Base-by-base conservation (phyloP, 2,113 vertebrate genomes). In the Vimba vimba region DNA sequence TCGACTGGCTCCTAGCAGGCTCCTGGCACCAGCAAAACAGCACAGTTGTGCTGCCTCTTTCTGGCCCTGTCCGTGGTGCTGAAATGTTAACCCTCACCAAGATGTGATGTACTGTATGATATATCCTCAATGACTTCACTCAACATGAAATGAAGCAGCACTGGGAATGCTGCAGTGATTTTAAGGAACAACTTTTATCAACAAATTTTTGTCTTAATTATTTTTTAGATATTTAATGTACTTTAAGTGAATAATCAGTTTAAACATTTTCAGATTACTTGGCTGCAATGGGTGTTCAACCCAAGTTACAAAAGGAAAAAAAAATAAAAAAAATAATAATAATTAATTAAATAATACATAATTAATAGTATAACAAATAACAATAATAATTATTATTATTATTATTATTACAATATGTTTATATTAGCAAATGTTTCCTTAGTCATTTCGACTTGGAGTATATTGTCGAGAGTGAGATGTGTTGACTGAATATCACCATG, bases 1-100 rank as follows among this genome's bases (percentile, higher is more conserved):
- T 91, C 90, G 92, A 91, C 87, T 90, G 79, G 88, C 86, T 84
- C 84, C 79, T 75, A 66, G 80, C 66, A 79, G 59, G 87, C 59
- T 83, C 57, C 86, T 68, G 59, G 80, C 30, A 64, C 52, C 71
- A 84, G 77, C 81, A 76, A 85, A 86, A 84, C 27, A 19, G 75
- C 81, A 76, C 79, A 85, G 60, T 60, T 60, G 79, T 19, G 52
- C 23, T 60, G 21, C 27, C 1, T 17, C 30, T 50, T 2, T 79
- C 45, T 55, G 33, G 21, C 62, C 11, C 83, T 83, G 39, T 86
- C 86, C 68, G 19, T 71, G 75, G 74, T 69, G 39, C 86, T 82
- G 78, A 89, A 79, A 62, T 17, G 57, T 12, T 3, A 64, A 80
- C 45, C n/a, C 78, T 47, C n/a, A 80, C 57, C 7, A 13, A 5